Evolutionary conservation across 2,888 invertebrate species (phyloP), one percentile per base, ranked within the genome.

Genomic region (Argyresthia goedartella): DNA sequence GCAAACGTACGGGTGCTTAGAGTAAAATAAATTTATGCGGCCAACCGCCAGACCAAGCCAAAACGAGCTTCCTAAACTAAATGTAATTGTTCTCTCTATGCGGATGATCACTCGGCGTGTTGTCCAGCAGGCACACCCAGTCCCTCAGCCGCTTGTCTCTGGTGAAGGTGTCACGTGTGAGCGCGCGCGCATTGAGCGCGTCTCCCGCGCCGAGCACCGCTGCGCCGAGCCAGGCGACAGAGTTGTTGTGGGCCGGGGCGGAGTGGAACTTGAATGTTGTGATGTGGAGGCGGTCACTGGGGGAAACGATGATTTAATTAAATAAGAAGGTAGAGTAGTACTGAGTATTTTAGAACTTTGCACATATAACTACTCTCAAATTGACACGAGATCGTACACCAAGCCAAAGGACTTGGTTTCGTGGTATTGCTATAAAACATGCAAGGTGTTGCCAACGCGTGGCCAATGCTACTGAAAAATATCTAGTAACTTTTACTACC

Each of bases 191-290:
- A 39, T 89, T 88, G 36, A 95, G 79, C 55, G 93, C 88, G 65
- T 94, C 93, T 1, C 94, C 91, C 39, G 92, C 91, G 47, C 94
- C 93, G 64, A 66, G 58, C 62, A 69, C 61, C 67, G 66, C 71
- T 88, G 92, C 93, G 72, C 97, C 97, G 34, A 95, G 81, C 97
- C 98, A 98, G 42, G 94, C 92, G 10, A 91, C 90, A 67, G 92
- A 93, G 84, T 96, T 97, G 53, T 91, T 91, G 69, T 67, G 75
- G 57, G 93, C 91, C 13, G 96, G 95, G 41, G 93, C 88, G 3
- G 81, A 76, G 79, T 97, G 97, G 73, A 97, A 95, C 76, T 92
- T 93, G 70, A 97, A 73, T 56, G 59, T 57, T 16, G 57, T 51
- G 41, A 71, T 56, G 62, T 63, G 65, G 46, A 81, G 65, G 1